Percentiles rank a stretch among this genome's conserved stretches.
Conservation (phyloP, 2,888 invertebrate genomes). For the Chymomyza amoena region DNA sequence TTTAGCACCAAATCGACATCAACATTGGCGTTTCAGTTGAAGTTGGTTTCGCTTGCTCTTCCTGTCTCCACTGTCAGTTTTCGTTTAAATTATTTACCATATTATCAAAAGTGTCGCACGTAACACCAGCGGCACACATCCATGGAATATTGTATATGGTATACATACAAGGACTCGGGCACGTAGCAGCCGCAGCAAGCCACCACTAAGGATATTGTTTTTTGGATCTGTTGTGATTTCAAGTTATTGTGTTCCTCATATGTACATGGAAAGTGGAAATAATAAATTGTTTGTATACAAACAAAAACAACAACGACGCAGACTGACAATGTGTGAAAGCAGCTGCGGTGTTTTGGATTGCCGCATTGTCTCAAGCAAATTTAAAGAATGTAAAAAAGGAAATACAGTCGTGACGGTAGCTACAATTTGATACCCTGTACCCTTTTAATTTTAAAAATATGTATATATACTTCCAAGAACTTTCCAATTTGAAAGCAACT, state of each 20-base stretch:
- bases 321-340: background rate
- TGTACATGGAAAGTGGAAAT: constrained; percentile 40
- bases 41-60: background rate
- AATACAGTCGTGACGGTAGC: background rate
- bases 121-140: constrained; percentile 10
- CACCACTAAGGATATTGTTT: constrained; percentile 2
- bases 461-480: too few relatives aligned
- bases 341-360: background rate
- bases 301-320: constrained; percentile 9
- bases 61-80: background rate
- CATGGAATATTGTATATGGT: background rate
- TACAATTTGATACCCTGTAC: background rate
- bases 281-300: constrained; percentile 40
- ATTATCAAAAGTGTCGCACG: constrained; percentile 54
- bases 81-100: constrained; percentile 60
- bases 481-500: too few relatives aligned
- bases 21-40: constrained; percentile 5
- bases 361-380: background rate
- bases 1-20: constrained; percentile 54
- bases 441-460: too few relatives aligned
- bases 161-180: constrained; percentile 20
- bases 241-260: constrained; percentile 38
- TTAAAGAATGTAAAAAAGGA: background rate
- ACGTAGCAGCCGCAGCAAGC: constrained; percentile 25
- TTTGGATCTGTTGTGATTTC: constrained; percentile 29